phyloP scores from a whole-genome alignment of 2,113 vertebrate genomes.

The Pseudois nayaur region DNA sequence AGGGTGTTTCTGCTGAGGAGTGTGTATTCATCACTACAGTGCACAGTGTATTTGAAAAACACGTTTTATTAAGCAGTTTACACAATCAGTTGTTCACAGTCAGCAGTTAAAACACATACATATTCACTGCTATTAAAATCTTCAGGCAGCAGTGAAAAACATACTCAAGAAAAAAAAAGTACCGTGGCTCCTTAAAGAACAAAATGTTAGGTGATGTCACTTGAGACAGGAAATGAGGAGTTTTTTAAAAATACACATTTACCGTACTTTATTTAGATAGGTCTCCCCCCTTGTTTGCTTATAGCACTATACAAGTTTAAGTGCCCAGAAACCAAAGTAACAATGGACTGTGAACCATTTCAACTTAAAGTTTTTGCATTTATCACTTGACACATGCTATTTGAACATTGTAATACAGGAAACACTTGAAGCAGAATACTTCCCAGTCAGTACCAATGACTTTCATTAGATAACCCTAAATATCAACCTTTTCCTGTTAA shows the following conservation, averaged over 20 bases:
- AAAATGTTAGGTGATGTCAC: slow-evolving; percentile 65
- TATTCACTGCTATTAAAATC: slow-evolving; percentile 68
- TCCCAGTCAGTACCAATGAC: slow-evolving; percentile 50
- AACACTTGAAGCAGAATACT: slow-evolving; percentile 52
- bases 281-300: slow-evolving; percentile 58
- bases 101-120: slow-evolving; percentile 69
- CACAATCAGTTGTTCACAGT: slow-evolving; percentile 77
- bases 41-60: slow-evolving; percentile 43
- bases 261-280: slow-evolving; percentile 43
- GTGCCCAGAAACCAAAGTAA: slow-evolving; percentile 70
- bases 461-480: slow-evolving; percentile 17
- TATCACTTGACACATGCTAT: slow-evolving; percentile 52
- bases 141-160: slow-evolving; percentile 70
- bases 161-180: slow-evolving; percentile 64
- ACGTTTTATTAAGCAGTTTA: slow-evolving; percentile 80
- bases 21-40: not conserved
- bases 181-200: slow-evolving; percentile 62
- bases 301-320: slow-evolving; percentile 66
- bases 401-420: slow-evolving; percentile 53
- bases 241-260: slow-evolving; percentile 29
- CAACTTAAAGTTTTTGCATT: slow-evolving; percentile 45
- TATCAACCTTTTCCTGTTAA: not conserved
- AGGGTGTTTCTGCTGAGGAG: not conserved
- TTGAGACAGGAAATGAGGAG: slow-evolving; percentile 47
- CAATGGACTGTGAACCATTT: slow-evolving; percentile 59